Percentiles rank a stretch among this genome's conserved stretches.
Conservation (phyloP, 2,888 invertebrate species). For the Brachylomia viminalis region DNA sequence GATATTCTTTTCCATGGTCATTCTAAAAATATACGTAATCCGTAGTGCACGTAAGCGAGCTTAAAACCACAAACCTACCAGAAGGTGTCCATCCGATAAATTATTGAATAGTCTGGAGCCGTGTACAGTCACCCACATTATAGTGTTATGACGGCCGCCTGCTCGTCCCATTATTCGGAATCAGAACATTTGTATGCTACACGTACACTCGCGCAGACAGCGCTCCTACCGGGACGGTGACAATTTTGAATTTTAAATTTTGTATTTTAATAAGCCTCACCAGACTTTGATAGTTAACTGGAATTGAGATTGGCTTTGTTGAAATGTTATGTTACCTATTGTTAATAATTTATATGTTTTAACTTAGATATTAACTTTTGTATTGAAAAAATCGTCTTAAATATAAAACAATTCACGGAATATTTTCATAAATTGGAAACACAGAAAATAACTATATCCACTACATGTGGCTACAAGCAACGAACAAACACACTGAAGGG, state of each 20-base stretch:
- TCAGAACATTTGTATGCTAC: constrained; percentile 75
- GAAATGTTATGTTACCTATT: neutral
- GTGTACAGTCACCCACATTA: constrained; percentile 60
- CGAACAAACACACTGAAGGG: neutral
- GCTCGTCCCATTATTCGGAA: constrained; percentile 68
- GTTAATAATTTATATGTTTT: neutral
- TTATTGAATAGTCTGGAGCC: constrained; percentile 55
- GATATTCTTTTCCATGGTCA: neutral
- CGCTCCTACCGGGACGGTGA: constrained; percentile 62
- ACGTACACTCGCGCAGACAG: constrained; percentile 63
- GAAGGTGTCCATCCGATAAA: constrained; percentile 57
- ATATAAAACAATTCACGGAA: too few relatives aligned
- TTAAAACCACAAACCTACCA: constrained; percentile 24
- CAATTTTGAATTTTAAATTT: constrained; percentile 62
- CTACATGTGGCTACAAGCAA: neutral
- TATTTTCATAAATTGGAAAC: too few relatives aligned
- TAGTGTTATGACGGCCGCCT: constrained; percentile 50
- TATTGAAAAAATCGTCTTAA: neutral
- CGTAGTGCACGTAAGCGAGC: neutral
- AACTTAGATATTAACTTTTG: neutral
- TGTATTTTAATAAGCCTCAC: constrained; percentile 50
- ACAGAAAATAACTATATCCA: neutral
- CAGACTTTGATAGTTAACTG: constrained; percentile 37
- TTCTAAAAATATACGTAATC: constrained; percentile 18
- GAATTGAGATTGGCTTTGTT: constrained; percentile 11